phyloP scores from a whole-genome alignment of 2,113 vertebrate species.

The Nibea coibor region DNA sequence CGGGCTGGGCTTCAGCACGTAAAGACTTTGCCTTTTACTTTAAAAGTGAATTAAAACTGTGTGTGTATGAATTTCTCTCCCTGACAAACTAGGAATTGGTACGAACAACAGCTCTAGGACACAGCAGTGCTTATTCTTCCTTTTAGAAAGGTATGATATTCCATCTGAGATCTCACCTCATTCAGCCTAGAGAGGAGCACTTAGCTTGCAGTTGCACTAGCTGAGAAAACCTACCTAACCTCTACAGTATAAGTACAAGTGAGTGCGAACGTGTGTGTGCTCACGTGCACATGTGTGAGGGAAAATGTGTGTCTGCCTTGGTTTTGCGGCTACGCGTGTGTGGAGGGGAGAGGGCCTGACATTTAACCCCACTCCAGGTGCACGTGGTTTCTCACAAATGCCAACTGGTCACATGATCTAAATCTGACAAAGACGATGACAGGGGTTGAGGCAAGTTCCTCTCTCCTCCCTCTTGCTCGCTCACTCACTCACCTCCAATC shows the following conservation, averaged over 20 bases:
- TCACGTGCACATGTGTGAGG: conserved; percentile 13
- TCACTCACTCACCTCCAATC: conserved; percentile 28
- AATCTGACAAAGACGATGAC: conserved; percentile 81
- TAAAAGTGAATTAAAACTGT: not conserved
- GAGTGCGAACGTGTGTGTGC: conserved; percentile 12
- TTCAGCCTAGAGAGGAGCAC: conserved; percentile 53
- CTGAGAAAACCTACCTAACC: conserved; percentile 66
- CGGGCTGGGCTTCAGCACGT: not conserved
- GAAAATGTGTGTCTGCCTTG: conserved; percentile 19
- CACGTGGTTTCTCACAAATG: conserved; percentile 92
- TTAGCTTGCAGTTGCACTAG: conserved; percentile 58
- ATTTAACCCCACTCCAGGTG: conserved; percentile 93
- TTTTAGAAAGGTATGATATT: conserved; percentile 46
- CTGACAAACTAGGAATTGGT: conserved; percentile 13
- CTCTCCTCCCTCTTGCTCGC: conserved; percentile 24
- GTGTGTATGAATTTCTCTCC: not conserved
- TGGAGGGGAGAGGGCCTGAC: conserved; percentile 84
- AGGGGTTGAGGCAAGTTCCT: conserved; percentile 56
- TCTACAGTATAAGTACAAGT: conserved; percentile 29
- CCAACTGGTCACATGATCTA: conserved; percentile 87
- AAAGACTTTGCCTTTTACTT: not conserved
- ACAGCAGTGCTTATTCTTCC: conserved; percentile 33
- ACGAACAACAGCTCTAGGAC: conserved; percentile 24
- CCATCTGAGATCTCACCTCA: conserved; percentile 51
- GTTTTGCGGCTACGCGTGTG: conserved; percentile 48